Percentiles rank a stretch among this genome's conserved stretches.
phyloP scores from a whole-genome alignment of 1,140 invertebrate species.

The Aphelenchoides besseyi region DNA sequence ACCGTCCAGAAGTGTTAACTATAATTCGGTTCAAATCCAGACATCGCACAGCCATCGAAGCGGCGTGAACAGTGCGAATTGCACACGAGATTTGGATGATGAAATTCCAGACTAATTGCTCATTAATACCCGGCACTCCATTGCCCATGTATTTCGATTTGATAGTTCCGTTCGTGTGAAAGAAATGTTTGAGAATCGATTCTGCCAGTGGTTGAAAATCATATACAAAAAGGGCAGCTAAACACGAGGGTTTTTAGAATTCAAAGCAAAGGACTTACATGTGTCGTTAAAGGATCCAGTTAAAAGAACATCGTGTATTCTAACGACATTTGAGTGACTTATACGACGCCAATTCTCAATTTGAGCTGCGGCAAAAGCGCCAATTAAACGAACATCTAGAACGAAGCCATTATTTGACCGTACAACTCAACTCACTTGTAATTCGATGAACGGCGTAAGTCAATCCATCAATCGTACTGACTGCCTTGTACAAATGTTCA shows the following conservation, averaged over 20 bases:
- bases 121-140: constrained; percentile 23
- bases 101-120: constrained; percentile 29
- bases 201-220: constrained; percentile 36
- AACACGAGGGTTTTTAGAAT: neutral
- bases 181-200: constrained; percentile 21
- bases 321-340: constrained; percentile 17
- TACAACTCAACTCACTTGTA: constrained; percentile 3
- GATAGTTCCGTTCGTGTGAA: constrained; percentile 31
- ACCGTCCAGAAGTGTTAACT: constrained; percentile 15
- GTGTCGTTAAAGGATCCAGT: constrained; percentile 17
- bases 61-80: constrained; percentile 26
- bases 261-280: neutral
- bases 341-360: constrained; percentile 31
- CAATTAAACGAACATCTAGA: neutral
- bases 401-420: too few relatives aligned
- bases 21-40: constrained; percentile 21
- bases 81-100: constrained; percentile 34
- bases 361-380: constrained; percentile 2
- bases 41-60: constrained; percentile 23
- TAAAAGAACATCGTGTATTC: constrained; percentile 21
- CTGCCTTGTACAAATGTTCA: constrained; percentile 25
- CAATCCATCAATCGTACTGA: constrained; percentile 25
- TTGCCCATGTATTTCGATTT: constrained; percentile 17
- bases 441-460: constrained; percentile 30
- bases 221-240: constrained; percentile 31